Conservation (phyloP, 2,113 vertebrate genomes). For the Ameiurus melas region DNA sequence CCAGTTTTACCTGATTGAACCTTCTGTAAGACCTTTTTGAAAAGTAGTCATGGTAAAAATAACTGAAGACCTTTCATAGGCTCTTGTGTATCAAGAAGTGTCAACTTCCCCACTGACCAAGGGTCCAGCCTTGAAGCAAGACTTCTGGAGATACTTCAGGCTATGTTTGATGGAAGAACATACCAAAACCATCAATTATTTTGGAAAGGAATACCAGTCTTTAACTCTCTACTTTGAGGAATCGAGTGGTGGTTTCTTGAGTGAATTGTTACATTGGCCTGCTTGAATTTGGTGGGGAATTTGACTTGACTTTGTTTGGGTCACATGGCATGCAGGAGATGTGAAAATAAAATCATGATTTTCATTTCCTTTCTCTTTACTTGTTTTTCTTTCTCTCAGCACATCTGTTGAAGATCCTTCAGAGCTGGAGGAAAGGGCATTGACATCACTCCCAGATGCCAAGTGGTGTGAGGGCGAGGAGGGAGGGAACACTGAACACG, state of each 20-base stretch:
- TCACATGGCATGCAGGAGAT: neutral
- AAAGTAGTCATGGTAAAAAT: neutral
- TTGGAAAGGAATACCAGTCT: neutral
- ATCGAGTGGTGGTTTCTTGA: neutral
- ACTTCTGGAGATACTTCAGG: neutral
- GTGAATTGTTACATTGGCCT: neutral
- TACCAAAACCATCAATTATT: neutral
- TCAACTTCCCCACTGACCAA: neutral
- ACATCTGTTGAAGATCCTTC: slow-evolving; percentile 57
- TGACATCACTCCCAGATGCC: slow-evolving; percentile 40
- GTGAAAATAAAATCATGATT: too few species aligned
- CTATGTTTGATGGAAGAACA: neutral
- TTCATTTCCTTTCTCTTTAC: slow-evolving; percentile 1
- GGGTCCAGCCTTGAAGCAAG: neutral
- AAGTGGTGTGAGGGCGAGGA: slow-evolving; percentile 33
- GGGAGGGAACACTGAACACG: slow-evolving; percentile 36
- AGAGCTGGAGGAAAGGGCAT: slow-evolving; percentile 60
- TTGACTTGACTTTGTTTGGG: neutral
- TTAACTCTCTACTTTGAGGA: neutral
- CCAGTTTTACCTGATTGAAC: neutral
- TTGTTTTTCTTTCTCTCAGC: slow-evolving; percentile 43
- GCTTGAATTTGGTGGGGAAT: neutral
- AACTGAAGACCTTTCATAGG: neutral
- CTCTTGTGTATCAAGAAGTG: neutral
- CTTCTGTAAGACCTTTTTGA: neutral